Percentiles rank a stretch among this genome's conserved stretches.
phyloP scores from a whole-genome alignment of 2,113 vertebrate species.

The Phaetusa simplex region DNA sequence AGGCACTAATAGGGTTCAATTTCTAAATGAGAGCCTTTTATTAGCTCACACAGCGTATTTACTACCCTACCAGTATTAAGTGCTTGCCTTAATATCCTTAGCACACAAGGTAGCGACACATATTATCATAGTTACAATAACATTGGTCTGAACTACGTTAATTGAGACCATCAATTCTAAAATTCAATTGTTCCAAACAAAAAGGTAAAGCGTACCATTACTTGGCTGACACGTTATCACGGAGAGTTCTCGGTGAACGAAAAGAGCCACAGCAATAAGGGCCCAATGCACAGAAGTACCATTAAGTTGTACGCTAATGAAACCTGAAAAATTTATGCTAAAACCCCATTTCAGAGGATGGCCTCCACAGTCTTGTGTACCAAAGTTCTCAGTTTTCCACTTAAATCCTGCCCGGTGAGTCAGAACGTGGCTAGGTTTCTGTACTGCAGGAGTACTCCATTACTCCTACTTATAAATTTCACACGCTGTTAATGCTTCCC shows the following conservation, averaged over 20 bases:
- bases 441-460: conserved; percentile 40
- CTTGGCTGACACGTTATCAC: background rate
- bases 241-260: background rate
- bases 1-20: conserved; percentile 38
- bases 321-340: background rate
- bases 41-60: conserved; percentile 10
- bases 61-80: conserved; percentile 40
- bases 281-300: background rate
- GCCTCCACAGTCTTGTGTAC: background rate
- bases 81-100: conserved; percentile 51
- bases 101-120: background rate
- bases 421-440: conserved; percentile 29
- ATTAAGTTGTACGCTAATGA: background rate
- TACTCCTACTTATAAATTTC: conserved; percentile 54
- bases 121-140: conserved; percentile 27
- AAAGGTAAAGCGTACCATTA: background rate
- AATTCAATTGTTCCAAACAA: conserved; percentile 25
- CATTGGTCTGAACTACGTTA: background rate
- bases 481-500: conserved; percentile 32
- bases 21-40: conserved; percentile 61
- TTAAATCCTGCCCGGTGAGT: conserved; percentile 38
- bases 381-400: conserved; percentile 28
- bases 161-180: conserved; percentile 55
- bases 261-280: background rate
- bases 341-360: background rate